Evolutionary conservation across 2,888 invertebrate genomes (phyloP), one percentile per base, ranked within the genome.

Genomic region (Axea sp.): DNA sequence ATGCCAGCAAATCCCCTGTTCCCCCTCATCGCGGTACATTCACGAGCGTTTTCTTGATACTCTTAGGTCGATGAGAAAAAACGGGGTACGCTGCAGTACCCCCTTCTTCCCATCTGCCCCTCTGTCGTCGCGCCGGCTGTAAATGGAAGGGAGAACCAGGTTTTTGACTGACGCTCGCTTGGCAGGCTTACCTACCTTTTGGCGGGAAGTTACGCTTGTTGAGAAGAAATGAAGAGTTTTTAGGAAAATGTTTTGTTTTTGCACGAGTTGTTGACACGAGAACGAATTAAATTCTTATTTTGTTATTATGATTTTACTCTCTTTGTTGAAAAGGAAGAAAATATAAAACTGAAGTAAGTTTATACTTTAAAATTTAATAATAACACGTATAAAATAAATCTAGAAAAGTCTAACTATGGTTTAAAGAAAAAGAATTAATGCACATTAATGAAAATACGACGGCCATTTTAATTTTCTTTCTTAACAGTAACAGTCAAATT

Each of bases 1-100:
- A 7, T 12, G 55, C 47, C 55, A 33, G 45, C 12, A 35, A 19
- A n/a, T 9, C 57, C 39, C 43, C 24, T 1, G 11, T n/a, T 31
- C 33, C 19, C 9, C 33, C 12, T 11, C 33, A 3, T 2, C 59
- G 7, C 17, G 31, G 31, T 55, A 47, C 64, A 53, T 65, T 65
- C 64, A 65, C 65, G 47, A 55, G 24, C 47, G 65, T 39, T 65
- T 65, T 65, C 65, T 65, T 55, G 41, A 53, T 65, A 53, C 53
- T 53, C 53, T 43, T 22, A 53, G 45, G 53, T 35, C 53, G 64
- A 65, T 64, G 64, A 37, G 43, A 53, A 64, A 64, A 65, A 65
- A 64, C 47, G 35, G 64, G 53, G 53, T 53, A 53, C 64, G 31
- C 53, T 19, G 15, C 12, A 8, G 37, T 28, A 12, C 59, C 53